Evolutionary conservation across 2,888 invertebrate species (phyloP).

Genomic region (Spilosoma lubricipeda): DNA sequence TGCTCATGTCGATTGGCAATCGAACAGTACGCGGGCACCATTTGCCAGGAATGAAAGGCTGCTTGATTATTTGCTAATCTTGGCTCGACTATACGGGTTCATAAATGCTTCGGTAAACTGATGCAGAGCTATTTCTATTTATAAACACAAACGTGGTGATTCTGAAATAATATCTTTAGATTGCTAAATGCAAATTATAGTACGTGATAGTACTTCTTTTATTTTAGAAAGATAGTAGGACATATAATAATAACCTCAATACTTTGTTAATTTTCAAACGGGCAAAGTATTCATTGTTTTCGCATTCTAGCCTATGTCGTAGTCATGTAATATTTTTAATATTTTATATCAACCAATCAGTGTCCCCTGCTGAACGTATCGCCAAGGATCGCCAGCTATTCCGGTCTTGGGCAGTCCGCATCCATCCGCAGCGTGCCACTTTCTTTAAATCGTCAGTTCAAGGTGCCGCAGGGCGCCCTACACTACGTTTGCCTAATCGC

Average conservation of each 20-base stretch:
- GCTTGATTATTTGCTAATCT: constrained; percentile 72
- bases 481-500: no score
- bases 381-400: no score
- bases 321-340: no score
- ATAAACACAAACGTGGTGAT: not conserved
- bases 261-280: not conserved
- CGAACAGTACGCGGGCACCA: constrained; percentile 69
- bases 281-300: not conserved
- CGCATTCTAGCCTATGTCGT: no score
- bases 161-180: not conserved
- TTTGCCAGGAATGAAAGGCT: constrained; percentile 70
- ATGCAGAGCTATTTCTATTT: constrained; percentile 42
- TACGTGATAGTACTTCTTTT: not conserved
- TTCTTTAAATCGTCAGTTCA: no score
- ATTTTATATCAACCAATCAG: no score
- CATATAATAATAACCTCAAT: not conserved
- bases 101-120: constrained; percentile 44
- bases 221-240: not conserved
- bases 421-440: no score
- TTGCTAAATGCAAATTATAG: not conserved
- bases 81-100: constrained; percentile 52
- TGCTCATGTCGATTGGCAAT: constrained; percentile 81
- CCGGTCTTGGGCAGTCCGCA: no score
- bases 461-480: no score
- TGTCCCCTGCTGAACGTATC: no score